Base-by-base conservation (phyloP, 2,888 invertebrate genomes). In the Myopa tessellatipennis region DNA sequence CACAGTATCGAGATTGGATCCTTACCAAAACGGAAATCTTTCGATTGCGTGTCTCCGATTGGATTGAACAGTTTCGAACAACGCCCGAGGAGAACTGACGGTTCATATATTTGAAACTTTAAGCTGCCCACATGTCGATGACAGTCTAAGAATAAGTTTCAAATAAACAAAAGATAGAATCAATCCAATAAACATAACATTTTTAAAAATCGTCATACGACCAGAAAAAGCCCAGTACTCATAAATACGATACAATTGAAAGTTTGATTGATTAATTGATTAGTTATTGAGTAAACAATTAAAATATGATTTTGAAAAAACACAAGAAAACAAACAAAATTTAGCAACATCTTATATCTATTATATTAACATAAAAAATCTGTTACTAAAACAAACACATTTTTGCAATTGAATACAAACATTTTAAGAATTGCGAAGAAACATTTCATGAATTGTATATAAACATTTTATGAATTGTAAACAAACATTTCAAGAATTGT, bases 1-100 rank as follows among this genome's bases (percentile, higher is more conserved):
- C 84, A 70, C 86, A 88, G 75, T 89, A 89, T 82, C 88, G 88
- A 14, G 85, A 88, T 81, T 86, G 88, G 86, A 85, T 89, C 58
- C 77, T 87, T 63, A 86, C 87, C 67, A 88, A 88, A 77, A 85
- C 87, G 16, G 88, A 89, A 81, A 83, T 87, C 78, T 88, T 88
- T 81, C 87, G 88, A 14, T 78, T 88, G 55, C 85, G 84, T 63
- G 86, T 88, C 14, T 86, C 87, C 78, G 88, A 88, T 79, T 88
- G 87, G 87, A 85, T 88, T 80, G 84, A 86, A 0, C 84, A 87
- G 73, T 87, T 88, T 75, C 86, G 87, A 63, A 88, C 88, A 12
- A 85, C 88, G 4, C 85, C 88, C 0, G 86, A 87, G 76, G 87
- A 85, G 75, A 85, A 88, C 85, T 88, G 87, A 87, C 87, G 85